Conservation (phyloP, 2,888 invertebrate species). For the Drosophila testacea region DNA sequence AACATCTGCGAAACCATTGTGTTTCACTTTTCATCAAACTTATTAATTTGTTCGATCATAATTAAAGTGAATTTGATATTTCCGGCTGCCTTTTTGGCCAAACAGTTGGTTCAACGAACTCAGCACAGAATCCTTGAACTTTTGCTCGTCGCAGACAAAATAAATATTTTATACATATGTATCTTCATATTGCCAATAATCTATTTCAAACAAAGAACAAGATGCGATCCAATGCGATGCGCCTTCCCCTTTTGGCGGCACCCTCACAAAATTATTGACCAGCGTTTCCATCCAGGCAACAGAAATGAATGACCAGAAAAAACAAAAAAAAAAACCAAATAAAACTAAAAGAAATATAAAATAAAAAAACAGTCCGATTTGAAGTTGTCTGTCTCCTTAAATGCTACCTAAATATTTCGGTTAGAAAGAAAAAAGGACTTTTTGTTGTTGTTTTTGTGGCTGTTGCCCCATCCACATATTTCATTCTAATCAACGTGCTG, state of each 20-base stretch:
- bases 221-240: slow-evolving; percentile 35
- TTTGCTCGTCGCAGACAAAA: slow-evolving; percentile 55
- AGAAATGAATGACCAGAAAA: slow-evolving; percentile 42
- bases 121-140: slow-evolving; percentile 80
- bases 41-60: slow-evolving; percentile 77
- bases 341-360: slow-evolving; percentile 29
- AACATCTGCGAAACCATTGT: slow-evolving; percentile 75
- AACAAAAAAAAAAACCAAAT: slow-evolving; percentile 22
- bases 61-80: slow-evolving; percentile 82
- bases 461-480: slow-evolving; percentile 55
- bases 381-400: slow-evolving; percentile 71
- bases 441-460: slow-evolving; percentile 39
- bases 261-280: slow-evolving; percentile 84
- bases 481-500: slow-evolving; percentile 78
- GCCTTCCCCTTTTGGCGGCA: slow-evolving; percentile 81
- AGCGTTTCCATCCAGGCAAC: slow-evolving; percentile 61
- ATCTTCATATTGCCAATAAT: slow-evolving; percentile 73
- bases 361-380: slow-evolving; percentile 52
- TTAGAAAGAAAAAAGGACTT: slow-evolving; percentile 69
- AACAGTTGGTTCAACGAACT: slow-evolving; percentile 74
- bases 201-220: slow-evolving; percentile 74
- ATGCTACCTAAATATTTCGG: slow-evolving; percentile 79
- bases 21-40: slow-evolving; percentile 76
- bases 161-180: slow-evolving; percentile 70
- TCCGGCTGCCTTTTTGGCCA: slow-evolving; percentile 63